Evolutionary conservation across 2,888 invertebrate genomes (phyloP).

Genomic region (Macrophya alboannulata): DNA sequence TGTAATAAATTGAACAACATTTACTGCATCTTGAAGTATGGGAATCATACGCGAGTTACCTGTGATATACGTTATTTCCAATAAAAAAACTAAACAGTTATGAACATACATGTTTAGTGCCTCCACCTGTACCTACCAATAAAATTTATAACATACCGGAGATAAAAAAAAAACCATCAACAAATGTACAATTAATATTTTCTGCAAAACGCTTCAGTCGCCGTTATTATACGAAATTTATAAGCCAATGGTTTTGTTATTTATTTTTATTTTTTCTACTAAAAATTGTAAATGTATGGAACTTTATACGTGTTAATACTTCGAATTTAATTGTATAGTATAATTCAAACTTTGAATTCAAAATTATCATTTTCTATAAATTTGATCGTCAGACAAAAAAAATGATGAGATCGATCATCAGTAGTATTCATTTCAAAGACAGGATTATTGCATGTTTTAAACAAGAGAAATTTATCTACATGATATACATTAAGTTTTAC

Average conservation of each 20-base stretch:
- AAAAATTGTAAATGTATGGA: background rate
- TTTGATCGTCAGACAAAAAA: background rate
- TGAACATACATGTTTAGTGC: background rate
- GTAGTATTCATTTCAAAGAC: background rate
- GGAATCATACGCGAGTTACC: background rate
- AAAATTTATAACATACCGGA: background rate
- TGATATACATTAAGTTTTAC: background rate
- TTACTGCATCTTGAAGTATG: constrained; percentile 3
- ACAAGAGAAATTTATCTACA: background rate
- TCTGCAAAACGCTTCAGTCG: background rate
- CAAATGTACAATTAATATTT: constrained; percentile 7
- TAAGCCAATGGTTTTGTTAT: background rate
- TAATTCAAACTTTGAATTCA: background rate
- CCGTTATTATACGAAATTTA: constrained; percentile 16
- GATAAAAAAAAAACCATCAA: background rate
- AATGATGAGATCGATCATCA: background rate
- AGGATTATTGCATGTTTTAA: constrained; percentile 37
- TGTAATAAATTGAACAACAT: constrained; percentile 13
- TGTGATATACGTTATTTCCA: background rate
- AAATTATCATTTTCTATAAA: background rate
- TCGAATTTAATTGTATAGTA: background rate
- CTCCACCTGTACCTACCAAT: background rate
- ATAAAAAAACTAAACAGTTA: background rate
- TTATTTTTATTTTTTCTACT: too few species aligned
- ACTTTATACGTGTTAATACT: background rate